Percentiles rank a stretch among this genome's conserved stretches.
Evolutionary conservation across 1,140 invertebrate genomes (phyloP).

Genomic region (Berghia stephanieae): DNA sequence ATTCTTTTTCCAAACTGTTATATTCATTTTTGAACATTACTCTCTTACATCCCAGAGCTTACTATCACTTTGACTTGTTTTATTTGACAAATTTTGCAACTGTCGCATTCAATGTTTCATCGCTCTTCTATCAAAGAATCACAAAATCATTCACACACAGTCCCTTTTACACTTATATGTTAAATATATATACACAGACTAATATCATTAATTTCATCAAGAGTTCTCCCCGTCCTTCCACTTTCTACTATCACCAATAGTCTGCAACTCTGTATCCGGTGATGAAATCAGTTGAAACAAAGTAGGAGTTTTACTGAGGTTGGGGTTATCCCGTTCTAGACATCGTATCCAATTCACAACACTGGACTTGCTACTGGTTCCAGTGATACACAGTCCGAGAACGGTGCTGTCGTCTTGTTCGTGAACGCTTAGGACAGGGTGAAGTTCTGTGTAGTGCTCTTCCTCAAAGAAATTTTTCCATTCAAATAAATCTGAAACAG

Average conservation of each 20-base stretch:
- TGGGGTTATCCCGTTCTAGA: slow-evolving; percentile 81
- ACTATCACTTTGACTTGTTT: too few relatives aligned
- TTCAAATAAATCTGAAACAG: slow-evolving; percentile 44
- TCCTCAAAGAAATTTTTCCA: slow-evolving; percentile 49
- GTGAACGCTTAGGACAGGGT: slow-evolving; percentile 76
- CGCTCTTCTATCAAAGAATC: too few relatives aligned
- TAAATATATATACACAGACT: too few relatives aligned
- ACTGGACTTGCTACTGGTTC: slow-evolving; percentile 79
- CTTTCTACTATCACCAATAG: slow-evolving; percentile 32
- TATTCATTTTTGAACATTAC: too few relatives aligned
- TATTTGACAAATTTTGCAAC: too few relatives aligned
- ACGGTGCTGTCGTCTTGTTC: slow-evolving; percentile 94
- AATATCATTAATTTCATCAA: too few relatives aligned
- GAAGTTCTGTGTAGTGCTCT: slow-evolving; percentile 44
- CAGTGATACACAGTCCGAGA: slow-evolving; percentile 85
- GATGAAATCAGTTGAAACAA: slow-evolving; percentile 77
- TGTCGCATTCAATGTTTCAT: too few relatives aligned
- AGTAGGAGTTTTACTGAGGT: slow-evolving; percentile 79
- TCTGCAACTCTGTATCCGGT: slow-evolving; percentile 52
- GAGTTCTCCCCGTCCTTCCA: too few relatives aligned
- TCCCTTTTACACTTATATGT: too few relatives aligned
- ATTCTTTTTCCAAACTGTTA: too few relatives aligned
- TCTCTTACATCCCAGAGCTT: too few relatives aligned
- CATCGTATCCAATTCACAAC: slow-evolving; percentile 91
- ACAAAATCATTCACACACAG: too few relatives aligned